Evolutionary conservation across 2,797 vertebrate genomes (phyloP).

Genomic region (Lophura swinhoii): DNA sequence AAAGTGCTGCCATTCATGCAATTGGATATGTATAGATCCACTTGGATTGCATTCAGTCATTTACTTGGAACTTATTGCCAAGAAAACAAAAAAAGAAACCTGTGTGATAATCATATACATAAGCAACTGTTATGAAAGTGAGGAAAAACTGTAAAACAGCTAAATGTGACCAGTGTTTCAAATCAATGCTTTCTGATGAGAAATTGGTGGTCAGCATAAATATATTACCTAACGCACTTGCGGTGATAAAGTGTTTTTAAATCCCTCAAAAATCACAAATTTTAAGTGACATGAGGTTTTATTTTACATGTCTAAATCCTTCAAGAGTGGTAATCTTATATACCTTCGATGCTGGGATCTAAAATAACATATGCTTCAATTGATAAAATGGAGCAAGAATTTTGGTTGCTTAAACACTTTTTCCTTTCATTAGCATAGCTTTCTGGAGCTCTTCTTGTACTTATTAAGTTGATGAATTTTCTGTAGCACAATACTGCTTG

Average conservation of each 20-base stretch:
- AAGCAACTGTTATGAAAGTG: no score
- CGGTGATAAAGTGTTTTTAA: background rate
- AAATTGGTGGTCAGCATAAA: background rate
- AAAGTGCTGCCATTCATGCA: no score
- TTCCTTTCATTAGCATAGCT: background rate
- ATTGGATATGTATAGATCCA: no score
- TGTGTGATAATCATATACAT: no score
- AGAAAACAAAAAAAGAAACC: no score
- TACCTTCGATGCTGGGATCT: background rate
- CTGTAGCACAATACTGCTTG: background rate
- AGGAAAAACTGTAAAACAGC: background rate
- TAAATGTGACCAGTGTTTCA: background rate
- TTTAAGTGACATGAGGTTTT: background rate
- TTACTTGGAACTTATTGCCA: no score
- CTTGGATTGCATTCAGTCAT: no score
- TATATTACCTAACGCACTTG: background rate
- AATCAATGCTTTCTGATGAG: background rate
- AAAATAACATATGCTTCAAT: background rate
- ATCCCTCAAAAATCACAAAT: background rate
- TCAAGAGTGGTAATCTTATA: background rate
- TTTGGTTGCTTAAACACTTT: background rate
- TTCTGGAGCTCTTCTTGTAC: background rate
- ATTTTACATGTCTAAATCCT: background rate
- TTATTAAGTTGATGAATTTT: background rate
- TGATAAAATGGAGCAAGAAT: background rate